Conservation (phyloP, 2,797 vertebrate genomes). For the Sebastes trivittatus region DNA sequence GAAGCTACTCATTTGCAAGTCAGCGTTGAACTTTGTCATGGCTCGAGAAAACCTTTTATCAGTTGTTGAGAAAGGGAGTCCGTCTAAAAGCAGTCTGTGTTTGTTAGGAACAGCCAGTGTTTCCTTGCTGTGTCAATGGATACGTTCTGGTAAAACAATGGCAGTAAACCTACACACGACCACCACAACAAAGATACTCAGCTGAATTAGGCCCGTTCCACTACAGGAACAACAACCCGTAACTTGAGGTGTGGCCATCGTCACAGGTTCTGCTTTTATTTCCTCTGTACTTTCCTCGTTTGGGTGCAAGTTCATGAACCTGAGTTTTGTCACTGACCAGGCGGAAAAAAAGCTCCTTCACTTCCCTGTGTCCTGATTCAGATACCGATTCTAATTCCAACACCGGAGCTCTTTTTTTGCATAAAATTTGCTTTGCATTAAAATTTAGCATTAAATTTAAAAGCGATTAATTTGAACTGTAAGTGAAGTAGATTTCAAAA, state of each 20-base stretch:
- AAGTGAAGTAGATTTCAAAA: too few relatives aligned
- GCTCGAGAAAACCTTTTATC: constrained; percentile 26
- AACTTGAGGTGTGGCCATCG: background rate
- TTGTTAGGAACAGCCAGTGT: background rate
- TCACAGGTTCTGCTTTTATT: background rate
- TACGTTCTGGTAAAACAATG: background rate
- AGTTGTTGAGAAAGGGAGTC: background rate
- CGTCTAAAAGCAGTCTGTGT: too few relatives aligned
- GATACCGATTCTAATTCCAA: too few relatives aligned
- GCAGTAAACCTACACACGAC: background rate
- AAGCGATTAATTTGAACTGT: too few relatives aligned
- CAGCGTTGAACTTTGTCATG: constrained; percentile 1
- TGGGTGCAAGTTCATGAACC: background rate
- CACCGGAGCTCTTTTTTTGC: too few relatives aligned
- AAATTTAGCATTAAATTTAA: too few relatives aligned
- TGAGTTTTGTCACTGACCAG: background rate
- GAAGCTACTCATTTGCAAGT: background rate
- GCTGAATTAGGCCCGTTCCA: background rate
- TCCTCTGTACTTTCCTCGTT: background rate
- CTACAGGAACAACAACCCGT: background rate
- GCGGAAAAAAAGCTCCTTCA: background rate
- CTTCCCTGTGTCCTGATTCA: background rate
- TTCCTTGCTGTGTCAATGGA: background rate
- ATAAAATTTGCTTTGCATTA: too few relatives aligned
- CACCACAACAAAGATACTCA: background rate